Base-by-base conservation (phyloP, 2,888 invertebrate genomes). In the Orchesella flavescens region DNA sequence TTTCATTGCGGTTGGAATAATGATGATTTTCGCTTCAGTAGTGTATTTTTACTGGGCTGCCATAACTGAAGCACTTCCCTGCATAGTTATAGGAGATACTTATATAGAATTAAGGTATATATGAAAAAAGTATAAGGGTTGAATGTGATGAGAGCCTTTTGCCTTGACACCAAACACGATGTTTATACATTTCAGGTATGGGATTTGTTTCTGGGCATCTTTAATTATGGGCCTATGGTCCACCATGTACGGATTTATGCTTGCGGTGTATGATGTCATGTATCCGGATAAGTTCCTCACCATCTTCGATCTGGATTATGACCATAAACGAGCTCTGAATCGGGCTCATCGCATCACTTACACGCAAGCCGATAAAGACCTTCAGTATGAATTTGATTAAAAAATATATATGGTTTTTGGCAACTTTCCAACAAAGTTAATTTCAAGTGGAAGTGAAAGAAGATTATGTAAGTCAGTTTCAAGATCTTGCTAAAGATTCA, bases 231-330 rank as follows among this genome's bases (percentile, higher is more conserved):
- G 88, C 15, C 53, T 86, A 19, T 88, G 87, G 87, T 86, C 85
- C 10, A 77, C 83, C 15, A 84, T 87, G 46, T 88, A 88, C 59
- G 88, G 88, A 46, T 83, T 87, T 66, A 65, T 77, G 21, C 34
- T 87, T 4, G 87, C 85, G 9, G 85, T 87, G 44, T 86, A 85
- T 73, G 88, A 88, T 74, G 73, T 87, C 13, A 75, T 87, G 3
- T 84, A 88, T 81, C 87, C 88, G 12, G 88, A 88, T 57, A 86
- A 79, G 59, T 88, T 87, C 71, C 72, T 88, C 0, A 88, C 87
- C 15, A 84, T 87, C 24, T 88, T 88, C 76, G 87, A 88, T 83
- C 74, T 88, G 15, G 87, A 88, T 63, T 88, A 87, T 66, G 88
- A 88, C 65, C 83, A 86, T 49, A 88, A 88, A 82, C 63, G 87